A percentile compares a stretch with the other conserved stretches of the same genome.
Evolutionary conservation across 2,888 invertebrate genomes (phyloP).

Genomic region (Thera obeliscata): DNA sequence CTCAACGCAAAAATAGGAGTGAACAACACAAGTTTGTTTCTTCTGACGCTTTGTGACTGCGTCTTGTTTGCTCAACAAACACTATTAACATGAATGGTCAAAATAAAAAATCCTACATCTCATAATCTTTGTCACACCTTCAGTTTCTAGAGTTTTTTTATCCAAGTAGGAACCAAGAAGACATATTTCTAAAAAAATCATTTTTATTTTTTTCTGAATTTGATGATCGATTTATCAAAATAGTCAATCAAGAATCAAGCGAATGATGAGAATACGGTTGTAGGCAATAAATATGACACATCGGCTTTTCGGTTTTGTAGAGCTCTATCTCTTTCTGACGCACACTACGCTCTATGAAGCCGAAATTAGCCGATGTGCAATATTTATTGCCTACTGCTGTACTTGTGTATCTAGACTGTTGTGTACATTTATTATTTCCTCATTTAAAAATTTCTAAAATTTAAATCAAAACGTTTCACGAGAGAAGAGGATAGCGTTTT

Average conservation of each 20-base stretch:
- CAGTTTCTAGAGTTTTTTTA: not conserved
- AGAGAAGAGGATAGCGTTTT: conserved; percentile 36
- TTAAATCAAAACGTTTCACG: not conserved
- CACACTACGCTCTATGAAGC: too few species aligned
- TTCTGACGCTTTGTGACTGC: conserved; percentile 30
- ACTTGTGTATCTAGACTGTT: too few species aligned
- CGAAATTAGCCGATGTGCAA: too few species aligned
- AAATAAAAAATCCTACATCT: conserved; percentile 32
- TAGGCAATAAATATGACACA: too few species aligned
- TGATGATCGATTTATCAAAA: too few species aligned
- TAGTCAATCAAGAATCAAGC: too few species aligned
- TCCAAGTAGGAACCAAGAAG: not conserved
- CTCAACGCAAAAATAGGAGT: conserved; percentile 12
- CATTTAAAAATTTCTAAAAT: not conserved
- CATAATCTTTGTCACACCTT: conserved; percentile 31
- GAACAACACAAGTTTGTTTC: conserved; percentile 33
- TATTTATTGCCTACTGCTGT: too few species aligned
- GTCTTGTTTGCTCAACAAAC: conserved; percentile 52
- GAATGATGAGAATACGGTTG: too few species aligned
- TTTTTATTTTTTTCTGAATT: too few species aligned
- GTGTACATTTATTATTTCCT: not conserved
- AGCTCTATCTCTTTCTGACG: too few species aligned
- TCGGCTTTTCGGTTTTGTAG: too few species aligned
- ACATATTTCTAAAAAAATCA: not conserved
- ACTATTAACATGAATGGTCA: conserved; percentile 41